Evolutionary conservation across 53 echinoderm and acorn worm genomes (phyloP).

Genomic region (Apostichopus leukothele): DNA sequence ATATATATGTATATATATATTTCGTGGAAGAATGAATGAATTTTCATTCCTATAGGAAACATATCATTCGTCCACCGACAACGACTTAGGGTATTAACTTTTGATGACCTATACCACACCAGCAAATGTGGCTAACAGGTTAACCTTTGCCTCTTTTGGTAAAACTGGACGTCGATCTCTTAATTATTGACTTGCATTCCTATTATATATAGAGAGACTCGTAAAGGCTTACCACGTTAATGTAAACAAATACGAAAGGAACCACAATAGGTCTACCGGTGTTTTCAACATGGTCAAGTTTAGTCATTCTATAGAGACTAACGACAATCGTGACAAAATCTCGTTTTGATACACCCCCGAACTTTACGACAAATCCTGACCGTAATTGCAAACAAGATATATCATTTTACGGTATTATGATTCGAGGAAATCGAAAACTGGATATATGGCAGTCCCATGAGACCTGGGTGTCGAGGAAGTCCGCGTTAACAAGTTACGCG

Average conservation of each 20-base stretch:
- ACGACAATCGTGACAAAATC: not conserved
- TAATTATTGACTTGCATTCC: not conserved
- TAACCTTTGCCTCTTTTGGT: not conserved
- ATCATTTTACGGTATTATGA: no score
- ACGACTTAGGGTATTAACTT: no score
- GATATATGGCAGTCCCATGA: no score
- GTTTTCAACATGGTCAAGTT: not conserved
- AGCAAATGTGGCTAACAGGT: not conserved
- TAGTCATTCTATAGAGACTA: not conserved
- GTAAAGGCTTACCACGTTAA: not conserved
- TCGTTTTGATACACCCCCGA: not conserved
- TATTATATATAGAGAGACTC: not conserved
- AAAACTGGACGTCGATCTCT: not conserved
- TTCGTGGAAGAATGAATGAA: no score
- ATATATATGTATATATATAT: no score
- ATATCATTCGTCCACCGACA: no score
- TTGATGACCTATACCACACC: not conserved
- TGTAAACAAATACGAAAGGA: not conserved
- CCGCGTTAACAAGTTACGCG: no score
- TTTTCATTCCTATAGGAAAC: no score
- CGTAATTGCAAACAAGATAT: no score
- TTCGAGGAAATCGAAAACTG: no score
- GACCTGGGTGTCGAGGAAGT: no score
- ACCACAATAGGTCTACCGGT: not conserved
- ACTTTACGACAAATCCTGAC: not conserved